Percentiles rank a stretch among this genome's conserved stretches.
Conservation (phyloP, 1,140 invertebrate genomes). For the Drosophila lini region DNA sequence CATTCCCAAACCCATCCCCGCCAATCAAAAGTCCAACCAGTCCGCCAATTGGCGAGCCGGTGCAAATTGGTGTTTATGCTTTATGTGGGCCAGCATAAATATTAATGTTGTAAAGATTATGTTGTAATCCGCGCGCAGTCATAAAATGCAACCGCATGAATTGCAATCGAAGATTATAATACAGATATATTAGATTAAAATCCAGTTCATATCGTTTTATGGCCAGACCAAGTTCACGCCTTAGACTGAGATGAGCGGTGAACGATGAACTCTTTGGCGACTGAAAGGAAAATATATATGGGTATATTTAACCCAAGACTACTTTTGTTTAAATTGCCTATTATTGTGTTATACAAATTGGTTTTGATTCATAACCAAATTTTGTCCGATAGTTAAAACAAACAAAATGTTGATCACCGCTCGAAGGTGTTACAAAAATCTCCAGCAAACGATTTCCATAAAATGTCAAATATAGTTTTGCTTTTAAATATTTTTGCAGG, state of each 20-base stretch:
- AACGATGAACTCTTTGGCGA: conserved; percentile 1
- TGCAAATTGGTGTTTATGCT: conserved; percentile 67
- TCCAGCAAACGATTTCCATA: not conserved
- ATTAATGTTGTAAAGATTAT: conserved; percentile 59
- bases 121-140: conserved; percentile 56
- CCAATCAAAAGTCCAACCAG: conserved; percentile 23
- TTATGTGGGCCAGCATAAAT: conserved; percentile 72
- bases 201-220: conserved; percentile 35
- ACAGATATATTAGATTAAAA: conserved; percentile 38
- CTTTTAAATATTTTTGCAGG: not conserved
- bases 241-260: conserved; percentile 7
- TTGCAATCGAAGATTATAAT: conserved; percentile 46
- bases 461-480: conserved; percentile 17
- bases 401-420: conserved; percentile 2
- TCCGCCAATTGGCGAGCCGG: conserved; percentile 50
- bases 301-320: conserved; percentile 5
- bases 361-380: conserved; percentile 42
- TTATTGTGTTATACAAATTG: conserved; percentile 40
- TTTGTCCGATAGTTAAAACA: conserved; percentile 21
- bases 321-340: conserved; percentile 11
- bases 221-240: conserved; percentile 41
- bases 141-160: conserved; percentile 60
- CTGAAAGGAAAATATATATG: not conserved
- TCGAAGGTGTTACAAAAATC: conserved; percentile 13
- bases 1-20: conserved; percentile 18